Conservation (phyloP, 2,888 invertebrate genomes). For the Euzetes globulus region DNA sequence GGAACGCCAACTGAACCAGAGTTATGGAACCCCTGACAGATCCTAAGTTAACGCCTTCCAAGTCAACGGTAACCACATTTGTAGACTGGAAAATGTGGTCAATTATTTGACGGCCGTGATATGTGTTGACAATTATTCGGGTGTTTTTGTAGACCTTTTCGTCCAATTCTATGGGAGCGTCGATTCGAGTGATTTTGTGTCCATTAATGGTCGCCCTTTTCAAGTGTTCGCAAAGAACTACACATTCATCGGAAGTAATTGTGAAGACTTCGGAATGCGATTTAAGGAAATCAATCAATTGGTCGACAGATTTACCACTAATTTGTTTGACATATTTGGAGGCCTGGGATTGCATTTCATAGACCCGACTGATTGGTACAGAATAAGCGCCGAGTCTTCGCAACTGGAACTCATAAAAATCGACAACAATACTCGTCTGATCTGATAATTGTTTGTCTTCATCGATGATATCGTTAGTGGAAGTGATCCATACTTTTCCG, state of each 20-base stretch:
- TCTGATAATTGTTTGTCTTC: neutral
- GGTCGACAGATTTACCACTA: neutral
- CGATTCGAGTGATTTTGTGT: constrained; percentile 14
- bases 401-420: constrained; percentile 29
- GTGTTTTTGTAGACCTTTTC: constrained; percentile 20
- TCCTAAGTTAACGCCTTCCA: constrained; percentile 32
- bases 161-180: constrained; percentile 20
- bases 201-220: constrained; percentile 4
- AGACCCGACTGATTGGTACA: constrained; percentile 23
- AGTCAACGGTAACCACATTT: constrained; percentile 32
- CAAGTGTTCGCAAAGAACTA: neutral
- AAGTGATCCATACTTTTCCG: neutral
- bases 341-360: constrained; percentile 25
- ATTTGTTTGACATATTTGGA: neutral
- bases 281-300: constrained; percentile 10
- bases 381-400: constrained; percentile 26
- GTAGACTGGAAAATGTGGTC: neutral
- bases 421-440: neutral
- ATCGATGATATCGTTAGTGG: neutral
- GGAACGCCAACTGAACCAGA: constrained; percentile 26
- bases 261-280: constrained; percentile 13
- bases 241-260: constrained; percentile 12
- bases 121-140: constrained; percentile 11
- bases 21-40: constrained; percentile 25
- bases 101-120: constrained; percentile 6